Evolutionary conservation across 1,140 invertebrate species (phyloP).

Genomic region (Antheraea pernyi): DNA sequence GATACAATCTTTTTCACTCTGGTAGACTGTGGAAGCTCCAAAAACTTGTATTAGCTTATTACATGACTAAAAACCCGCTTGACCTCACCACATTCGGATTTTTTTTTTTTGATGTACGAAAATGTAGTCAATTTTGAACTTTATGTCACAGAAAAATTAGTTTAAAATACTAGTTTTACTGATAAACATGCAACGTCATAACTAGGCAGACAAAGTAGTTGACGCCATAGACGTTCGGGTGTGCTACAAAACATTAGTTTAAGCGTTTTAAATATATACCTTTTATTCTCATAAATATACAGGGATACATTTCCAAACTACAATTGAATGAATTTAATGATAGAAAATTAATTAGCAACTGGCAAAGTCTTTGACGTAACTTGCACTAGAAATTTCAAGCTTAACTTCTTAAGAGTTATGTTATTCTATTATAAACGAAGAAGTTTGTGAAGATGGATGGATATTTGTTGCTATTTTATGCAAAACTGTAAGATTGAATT

Average conservation of each 20-base stretch:
- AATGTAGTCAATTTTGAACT: slow-evolving; percentile 12
- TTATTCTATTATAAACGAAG: too few relatives aligned
- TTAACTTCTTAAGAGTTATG: too few relatives aligned
- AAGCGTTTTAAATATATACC: slow-evolving; percentile 7
- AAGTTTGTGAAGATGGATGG: too few relatives aligned
- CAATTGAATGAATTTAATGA: too few relatives aligned
- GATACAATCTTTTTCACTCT: slow-evolving; percentile 23
- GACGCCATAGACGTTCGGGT: slow-evolving; percentile 32
- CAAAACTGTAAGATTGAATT: too few relatives aligned
- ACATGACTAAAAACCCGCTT: slow-evolving; percentile 22
- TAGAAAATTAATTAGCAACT: too few relatives aligned
- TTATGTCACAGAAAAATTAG: slow-evolving; percentile 26
- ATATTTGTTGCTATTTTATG: too few relatives aligned
- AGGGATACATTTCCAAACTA: too few relatives aligned
- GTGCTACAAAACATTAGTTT: slow-evolving; percentile 35
- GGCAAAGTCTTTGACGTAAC: too few relatives aligned
- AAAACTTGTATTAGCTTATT: slow-evolving; percentile 14
- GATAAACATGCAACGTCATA: slow-evolving; percentile 50
- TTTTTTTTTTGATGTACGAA: slow-evolving; percentile 12
- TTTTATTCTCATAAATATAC: too few relatives aligned
- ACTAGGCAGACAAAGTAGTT: slow-evolving; percentile 43
- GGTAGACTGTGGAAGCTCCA: slow-evolving; percentile 29
- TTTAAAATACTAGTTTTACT: slow-evolving; percentile 31
- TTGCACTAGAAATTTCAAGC: too few relatives aligned
- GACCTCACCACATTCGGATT: slow-evolving; percentile 15